Evolutionary conservation across 2,113 vertebrate species (phyloP).

Genomic region (Dolichallabes microphthalmus): DNA sequence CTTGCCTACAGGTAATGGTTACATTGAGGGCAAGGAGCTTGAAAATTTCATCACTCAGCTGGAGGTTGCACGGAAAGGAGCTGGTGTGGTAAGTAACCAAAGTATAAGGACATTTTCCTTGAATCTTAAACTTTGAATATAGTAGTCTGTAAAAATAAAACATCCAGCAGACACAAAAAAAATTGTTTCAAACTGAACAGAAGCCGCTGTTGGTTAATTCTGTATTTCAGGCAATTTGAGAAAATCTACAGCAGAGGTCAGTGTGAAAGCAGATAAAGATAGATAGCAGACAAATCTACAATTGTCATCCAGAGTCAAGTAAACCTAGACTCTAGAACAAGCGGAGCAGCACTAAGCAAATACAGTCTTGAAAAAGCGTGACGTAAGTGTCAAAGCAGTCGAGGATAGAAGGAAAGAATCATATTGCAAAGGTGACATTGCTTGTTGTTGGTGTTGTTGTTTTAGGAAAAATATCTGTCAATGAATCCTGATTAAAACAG

Average conservation of each 20-base stretch:
- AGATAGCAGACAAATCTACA: background rate
- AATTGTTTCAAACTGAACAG: background rate
- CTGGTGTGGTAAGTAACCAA: slow-evolving; percentile 84
- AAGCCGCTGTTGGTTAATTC: background rate
- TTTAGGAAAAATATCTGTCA: background rate
- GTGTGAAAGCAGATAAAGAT: background rate
- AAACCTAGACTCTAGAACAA: background rate
- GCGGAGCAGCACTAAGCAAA: background rate
- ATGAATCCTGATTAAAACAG: background rate
- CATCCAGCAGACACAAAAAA: background rate
- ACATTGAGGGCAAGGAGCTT: slow-evolving; percentile 96
- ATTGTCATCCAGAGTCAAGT: background rate
- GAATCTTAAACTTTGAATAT: background rate
- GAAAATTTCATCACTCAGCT: slow-evolving; percentile 96
- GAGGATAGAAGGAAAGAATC: background rate
- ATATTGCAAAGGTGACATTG: background rate
- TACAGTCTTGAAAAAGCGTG: background rate
- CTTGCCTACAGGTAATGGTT: slow-evolving; percentile 85
- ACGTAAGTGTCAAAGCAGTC: background rate
- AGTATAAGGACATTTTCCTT: background rate
- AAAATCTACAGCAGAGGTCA: too few species aligned
- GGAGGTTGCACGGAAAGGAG: slow-evolving; percentile 86
- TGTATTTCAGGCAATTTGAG: background rate
- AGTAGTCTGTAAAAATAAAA: background rate
- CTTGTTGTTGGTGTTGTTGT: background rate